phyloP scores from a whole-genome alignment of 1,140 invertebrate genomes.

The Zaprionus africanus region DNA sequence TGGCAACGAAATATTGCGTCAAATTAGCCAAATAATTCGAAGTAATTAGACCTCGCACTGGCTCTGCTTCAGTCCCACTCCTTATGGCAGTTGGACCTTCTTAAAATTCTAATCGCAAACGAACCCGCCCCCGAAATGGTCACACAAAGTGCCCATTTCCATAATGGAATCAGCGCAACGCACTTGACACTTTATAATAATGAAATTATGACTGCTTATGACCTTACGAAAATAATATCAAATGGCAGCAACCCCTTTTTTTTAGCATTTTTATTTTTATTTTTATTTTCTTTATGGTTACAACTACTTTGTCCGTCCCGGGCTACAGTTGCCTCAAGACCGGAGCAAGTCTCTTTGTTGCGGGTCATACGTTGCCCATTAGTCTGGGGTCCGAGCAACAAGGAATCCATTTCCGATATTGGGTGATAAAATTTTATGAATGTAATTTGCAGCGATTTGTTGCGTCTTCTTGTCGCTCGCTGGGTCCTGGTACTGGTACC shows the following conservation, averaged over 20 bases:
- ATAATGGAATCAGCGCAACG: conserved; percentile 42
- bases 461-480: conserved; percentile 46
- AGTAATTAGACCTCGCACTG: conserved; percentile 63
- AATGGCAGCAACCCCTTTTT: conserved; percentile 50
- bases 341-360: conserved; percentile 52
- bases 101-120: conserved; percentile 52
- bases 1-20: conserved; percentile 62
- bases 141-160: conserved; percentile 72
- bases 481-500: conserved; percentile 8
- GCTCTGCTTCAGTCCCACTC: conserved; percentile 14
- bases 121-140: conserved; percentile 31
- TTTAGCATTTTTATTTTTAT: conserved; percentile 13
- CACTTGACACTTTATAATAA: conserved; percentile 77
- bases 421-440: conserved; percentile 83
- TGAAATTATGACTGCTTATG: conserved; percentile 79
- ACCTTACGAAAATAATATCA: conserved; percentile 50
- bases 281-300: conserved; percentile 36
- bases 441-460: conserved; percentile 83
- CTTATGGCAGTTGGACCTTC: conserved; percentile 23
- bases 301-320: conserved; percentile 46
- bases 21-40: conserved; percentile 74
- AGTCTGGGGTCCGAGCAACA: conserved; percentile 68
- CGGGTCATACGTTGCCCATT: conserved; percentile 69
- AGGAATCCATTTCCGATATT: conserved; percentile 82
- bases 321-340: conserved; percentile 52